phyloP scores from a whole-genome alignment of 2,888 invertebrate species.

The Calliopum simillimum region DNA sequence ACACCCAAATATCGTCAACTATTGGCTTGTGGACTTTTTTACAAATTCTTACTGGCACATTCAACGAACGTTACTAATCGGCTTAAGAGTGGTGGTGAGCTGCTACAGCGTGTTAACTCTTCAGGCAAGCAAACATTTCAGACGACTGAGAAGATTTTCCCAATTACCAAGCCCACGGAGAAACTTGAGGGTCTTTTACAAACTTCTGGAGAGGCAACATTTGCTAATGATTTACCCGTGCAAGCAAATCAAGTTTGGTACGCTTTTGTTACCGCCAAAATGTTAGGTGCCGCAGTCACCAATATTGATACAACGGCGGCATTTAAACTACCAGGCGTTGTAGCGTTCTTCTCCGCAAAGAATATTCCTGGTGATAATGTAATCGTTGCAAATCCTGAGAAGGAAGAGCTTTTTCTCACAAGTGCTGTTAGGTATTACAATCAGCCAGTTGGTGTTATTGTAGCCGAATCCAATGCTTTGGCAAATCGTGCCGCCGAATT shows the following conservation, averaged over 20 bases:
- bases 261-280: conserved; percentile 74
- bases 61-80: conserved; percentile 69
- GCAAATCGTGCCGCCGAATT: conserved; percentile 72
- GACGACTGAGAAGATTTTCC: conserved; percentile 77
- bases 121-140: conserved; percentile 78
- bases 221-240: conserved; percentile 79
- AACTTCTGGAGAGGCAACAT: conserved; percentile 81
- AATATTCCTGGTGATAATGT: conserved; percentile 78
- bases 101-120: conserved; percentile 74
- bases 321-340: conserved; percentile 74
- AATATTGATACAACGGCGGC: conserved; percentile 72
- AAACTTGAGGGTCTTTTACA: conserved; percentile 80
- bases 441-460: conserved; percentile 81
- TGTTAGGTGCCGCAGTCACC: conserved; percentile 71
- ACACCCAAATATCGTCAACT: conserved; percentile 76
- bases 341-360: conserved; percentile 73
- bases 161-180: conserved; percentile 78
- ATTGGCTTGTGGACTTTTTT: conserved; percentile 82
- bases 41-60: conserved; percentile 76
- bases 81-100: conserved; percentile 71
- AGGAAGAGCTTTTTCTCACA: conserved; percentile 65
- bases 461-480: conserved; percentile 73
- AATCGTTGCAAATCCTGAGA: conserved; percentile 69
- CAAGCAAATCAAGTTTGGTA: conserved; percentile 74
- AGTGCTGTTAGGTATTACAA: conserved; percentile 71